Conservation (phyloP, 2,888 invertebrate species). For the Margaritifera margaritifera region DNA sequence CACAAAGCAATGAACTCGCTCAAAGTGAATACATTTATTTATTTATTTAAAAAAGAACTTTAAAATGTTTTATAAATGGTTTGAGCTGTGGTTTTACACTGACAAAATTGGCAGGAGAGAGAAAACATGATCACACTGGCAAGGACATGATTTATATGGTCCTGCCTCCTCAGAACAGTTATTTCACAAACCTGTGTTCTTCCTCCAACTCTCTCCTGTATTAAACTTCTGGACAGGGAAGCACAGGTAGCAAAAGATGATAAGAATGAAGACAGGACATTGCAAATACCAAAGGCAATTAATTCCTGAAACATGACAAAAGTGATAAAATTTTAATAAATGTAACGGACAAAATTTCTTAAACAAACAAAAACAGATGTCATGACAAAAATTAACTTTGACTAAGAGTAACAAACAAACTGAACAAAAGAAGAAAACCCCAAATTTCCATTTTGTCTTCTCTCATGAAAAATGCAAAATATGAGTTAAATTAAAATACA, state of each 20-base stretch:
- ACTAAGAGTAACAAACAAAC: too few relatives aligned
- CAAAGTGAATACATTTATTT: too few relatives aligned
- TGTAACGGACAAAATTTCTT: too few relatives aligned
- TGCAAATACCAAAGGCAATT: constrained; percentile 68
- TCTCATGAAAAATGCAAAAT: too few relatives aligned
- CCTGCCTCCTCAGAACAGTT: background rate
- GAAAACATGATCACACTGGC: too few relatives aligned
- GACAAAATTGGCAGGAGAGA: too few relatives aligned
- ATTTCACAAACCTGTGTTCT: constrained; percentile 77
- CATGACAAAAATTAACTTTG: too few relatives aligned
- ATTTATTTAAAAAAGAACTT: background rate
- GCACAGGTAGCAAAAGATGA: constrained; percentile 70
- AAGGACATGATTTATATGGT: background rate
- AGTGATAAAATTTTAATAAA: background rate
- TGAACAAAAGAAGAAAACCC: too few relatives aligned
- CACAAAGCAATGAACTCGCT: too few relatives aligned
- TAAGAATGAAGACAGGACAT: constrained; percentile 79
- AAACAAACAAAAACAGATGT: too few relatives aligned
- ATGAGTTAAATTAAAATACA: too few relatives aligned
- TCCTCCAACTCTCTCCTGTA: constrained; percentile 90
- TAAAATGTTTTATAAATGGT: background rate
- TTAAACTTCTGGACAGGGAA: constrained; percentile 76
- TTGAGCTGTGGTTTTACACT: background rate
- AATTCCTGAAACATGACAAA: constrained; percentile 60
- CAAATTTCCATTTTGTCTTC: too few relatives aligned